phyloP scores from a whole-genome alignment of 2,888 invertebrate species.

The Melanchra persicariae region DNA sequence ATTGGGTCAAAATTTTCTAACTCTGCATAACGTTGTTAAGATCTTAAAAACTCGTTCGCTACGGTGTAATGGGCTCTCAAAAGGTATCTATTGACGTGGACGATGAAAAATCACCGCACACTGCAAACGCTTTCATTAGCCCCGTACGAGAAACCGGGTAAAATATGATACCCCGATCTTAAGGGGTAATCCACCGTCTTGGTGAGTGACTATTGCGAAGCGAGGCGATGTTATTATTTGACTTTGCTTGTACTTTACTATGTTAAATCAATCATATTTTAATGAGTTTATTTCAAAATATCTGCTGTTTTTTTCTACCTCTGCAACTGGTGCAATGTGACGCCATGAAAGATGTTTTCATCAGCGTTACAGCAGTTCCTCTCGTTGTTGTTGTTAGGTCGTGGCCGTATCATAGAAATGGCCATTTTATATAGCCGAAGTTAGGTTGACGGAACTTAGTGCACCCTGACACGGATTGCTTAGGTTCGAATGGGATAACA shows the following conservation, averaged over 20 bases:
- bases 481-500: no score
- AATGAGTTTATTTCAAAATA: no score
- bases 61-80: conserved; percentile 63
- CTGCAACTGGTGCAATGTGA: no score
- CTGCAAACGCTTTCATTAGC: conserved; percentile 78
- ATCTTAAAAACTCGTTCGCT: neutral
- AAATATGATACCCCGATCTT: conserved; percentile 72
- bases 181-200: conserved; percentile 52
- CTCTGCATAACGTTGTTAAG: neutral
- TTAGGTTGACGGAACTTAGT: no score
- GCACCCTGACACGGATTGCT: no score
- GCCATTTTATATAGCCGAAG: no score
- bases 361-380: no score
- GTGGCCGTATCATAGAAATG: no score
- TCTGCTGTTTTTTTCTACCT: no score
- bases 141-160: conserved; percentile 67
- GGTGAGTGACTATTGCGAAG: conserved; percentile 5
- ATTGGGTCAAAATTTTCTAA: neutral
- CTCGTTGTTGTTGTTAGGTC: no score
- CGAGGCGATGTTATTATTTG: neutral
- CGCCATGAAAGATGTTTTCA: no score
- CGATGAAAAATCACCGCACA: conserved; percentile 78
- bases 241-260: neutral
- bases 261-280: no score
- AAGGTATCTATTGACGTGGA: conserved; percentile 66